Conservation (phyloP, 2,797 vertebrate species). For the Spinus olivaceus region DNA sequence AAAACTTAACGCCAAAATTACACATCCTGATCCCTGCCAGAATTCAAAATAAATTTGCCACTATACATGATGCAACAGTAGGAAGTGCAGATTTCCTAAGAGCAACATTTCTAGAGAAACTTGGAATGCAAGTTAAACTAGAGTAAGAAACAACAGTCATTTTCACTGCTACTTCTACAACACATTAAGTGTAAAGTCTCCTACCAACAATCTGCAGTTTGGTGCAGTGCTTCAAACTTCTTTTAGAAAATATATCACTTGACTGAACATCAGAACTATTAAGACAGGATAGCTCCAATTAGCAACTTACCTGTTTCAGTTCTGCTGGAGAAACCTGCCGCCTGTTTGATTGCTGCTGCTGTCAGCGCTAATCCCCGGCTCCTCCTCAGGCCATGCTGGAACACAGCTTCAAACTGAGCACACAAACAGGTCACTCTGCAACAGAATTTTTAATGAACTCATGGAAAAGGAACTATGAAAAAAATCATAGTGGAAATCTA, state of each 20-base stretch:
- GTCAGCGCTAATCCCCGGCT: slow-evolving; percentile 91
- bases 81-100: neutral
- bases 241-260: neutral
- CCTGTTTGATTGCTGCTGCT: slow-evolving; percentile 94
- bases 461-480: neutral
- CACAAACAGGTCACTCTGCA: slow-evolving; percentile 95
- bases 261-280: neutral
- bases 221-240: neutral
- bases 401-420: slow-evolving; percentile 93
- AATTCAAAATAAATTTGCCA: neutral
- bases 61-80: neutral
- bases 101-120: neutral
- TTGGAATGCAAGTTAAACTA: neutral
- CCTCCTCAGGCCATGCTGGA: slow-evolving; percentile 95
- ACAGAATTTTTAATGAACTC: slow-evolving; percentile 2
- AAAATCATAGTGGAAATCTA: neutral
- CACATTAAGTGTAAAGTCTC: neutral
- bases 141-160: neutral
- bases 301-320: slow-evolving; percentile 84
- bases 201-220: neutral
- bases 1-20: neutral
- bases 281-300: neutral
- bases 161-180: neutral
- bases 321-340: slow-evolving; percentile 91
- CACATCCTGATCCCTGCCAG: neutral